Evolutionary conservation across 2,113 vertebrate species (phyloP).

Genomic region (Gopherus flavomarginatus): DNA sequence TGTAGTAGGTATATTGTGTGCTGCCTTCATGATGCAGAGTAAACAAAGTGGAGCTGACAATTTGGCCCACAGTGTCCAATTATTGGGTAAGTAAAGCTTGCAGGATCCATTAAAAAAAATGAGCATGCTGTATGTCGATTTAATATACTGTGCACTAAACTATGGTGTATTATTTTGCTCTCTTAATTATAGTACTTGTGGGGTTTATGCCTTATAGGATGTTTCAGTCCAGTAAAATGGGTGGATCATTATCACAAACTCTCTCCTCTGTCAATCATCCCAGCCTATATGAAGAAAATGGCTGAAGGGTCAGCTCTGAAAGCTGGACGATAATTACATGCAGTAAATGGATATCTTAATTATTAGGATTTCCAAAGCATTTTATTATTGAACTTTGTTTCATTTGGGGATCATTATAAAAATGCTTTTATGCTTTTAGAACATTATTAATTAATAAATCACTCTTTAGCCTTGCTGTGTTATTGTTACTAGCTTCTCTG

Average conservation of each 20-base stretch:
- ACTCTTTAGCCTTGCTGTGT: background rate
- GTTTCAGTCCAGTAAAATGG: background rate
- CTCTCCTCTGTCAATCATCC: background rate
- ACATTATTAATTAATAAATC: slow-evolving; percentile 22
- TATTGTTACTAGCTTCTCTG: slow-evolving; percentile 34
- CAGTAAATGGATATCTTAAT: slow-evolving; percentile 36
- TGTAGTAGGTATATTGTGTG: background rate
- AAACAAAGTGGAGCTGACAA: background rate
- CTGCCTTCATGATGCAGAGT: background rate
- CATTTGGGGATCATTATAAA: background rate
- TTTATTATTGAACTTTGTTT: slow-evolving; percentile 34
- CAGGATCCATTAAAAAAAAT: background rate
- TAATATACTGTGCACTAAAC: accelerated
- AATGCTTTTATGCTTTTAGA: background rate
- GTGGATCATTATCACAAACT: background rate
- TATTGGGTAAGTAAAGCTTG: background rate
- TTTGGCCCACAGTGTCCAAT: background rate
- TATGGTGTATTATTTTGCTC: background rate
- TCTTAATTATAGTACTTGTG: background rate
- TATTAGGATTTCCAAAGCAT: slow-evolving; percentile 53
- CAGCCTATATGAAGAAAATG: slow-evolving; percentile 43
- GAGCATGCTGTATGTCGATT: background rate
- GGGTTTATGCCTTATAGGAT: background rate
- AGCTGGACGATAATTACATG: slow-evolving; percentile 17
- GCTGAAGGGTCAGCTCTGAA: slow-evolving; percentile 31